Conservation (phyloP, 2,888 invertebrate species). For the Sialis lutaria region DNA sequence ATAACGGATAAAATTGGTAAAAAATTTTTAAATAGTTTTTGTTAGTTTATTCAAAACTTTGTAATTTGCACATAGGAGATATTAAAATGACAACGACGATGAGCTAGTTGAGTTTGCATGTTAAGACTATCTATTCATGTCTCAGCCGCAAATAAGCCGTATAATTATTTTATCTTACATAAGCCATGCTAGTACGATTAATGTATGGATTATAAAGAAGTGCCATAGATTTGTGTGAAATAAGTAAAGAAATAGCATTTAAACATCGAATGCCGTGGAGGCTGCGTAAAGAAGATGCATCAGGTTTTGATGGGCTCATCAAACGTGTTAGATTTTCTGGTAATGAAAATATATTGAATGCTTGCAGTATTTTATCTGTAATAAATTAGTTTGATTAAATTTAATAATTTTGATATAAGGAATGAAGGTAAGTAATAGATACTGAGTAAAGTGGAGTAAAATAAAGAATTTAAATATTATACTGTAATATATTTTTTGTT, state of each 20-base stretch:
- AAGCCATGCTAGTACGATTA: slow-evolving; percentile 34
- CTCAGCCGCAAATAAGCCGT: no score
- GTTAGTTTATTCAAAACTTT: no score
- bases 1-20: no score
- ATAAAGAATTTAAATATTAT: no score
- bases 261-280: slow-evolving; percentile 35
- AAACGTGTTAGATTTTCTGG: slow-evolving; percentile 24
- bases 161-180: slow-evolving; percentile 21
- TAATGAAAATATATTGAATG: slow-evolving; percentile 30
- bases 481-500: no score
- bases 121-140: no score
- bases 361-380: slow-evolving; percentile 6
- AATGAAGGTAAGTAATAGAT: not conserved
- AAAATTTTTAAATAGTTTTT: no score
- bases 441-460: no score
- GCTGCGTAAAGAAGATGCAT: slow-evolving; percentile 19
- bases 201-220: slow-evolving; percentile 37
- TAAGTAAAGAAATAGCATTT: slow-evolving; percentile 33
- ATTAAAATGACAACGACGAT: no score
- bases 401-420: not conserved
- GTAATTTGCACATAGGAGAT: no score
- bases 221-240: slow-evolving; percentile 40
- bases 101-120: no score
- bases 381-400: not conserved
- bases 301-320: no score